Evolutionary conservation across 2,888 invertebrate genomes (phyloP), one percentile per base, ranked within the genome.

Genomic region (Iselma pallidipennis): DNA sequence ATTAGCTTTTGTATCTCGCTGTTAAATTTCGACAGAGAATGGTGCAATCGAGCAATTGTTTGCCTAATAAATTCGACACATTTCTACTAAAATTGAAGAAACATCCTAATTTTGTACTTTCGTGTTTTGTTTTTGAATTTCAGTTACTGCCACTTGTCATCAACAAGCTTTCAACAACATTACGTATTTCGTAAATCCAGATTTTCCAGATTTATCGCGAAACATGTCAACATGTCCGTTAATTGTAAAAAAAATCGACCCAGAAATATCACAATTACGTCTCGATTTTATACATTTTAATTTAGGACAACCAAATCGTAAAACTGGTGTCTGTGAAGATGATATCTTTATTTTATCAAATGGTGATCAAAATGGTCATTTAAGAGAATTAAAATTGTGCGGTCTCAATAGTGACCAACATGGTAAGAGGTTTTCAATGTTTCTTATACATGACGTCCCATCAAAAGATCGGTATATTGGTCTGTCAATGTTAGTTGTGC

Each of bases 391-490:
- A 66, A 86, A 84, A 12, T 71, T 94, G 9, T 94, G 94, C 75
- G 94, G 94, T 1, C 88, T 91, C 76, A 94, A 94, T 76, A 92
- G 90, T 74, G 92, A 92, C 12, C 94, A 94, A 72, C 94, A 94
- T 72, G 84, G 94, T 93, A 80, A 85, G 2, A 48, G n/a, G n/a
- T 45, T 10, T 7, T 9, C 12, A 14, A 14, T 16, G 19, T 48
- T 48, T 48, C 14, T 48, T n/a, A n/a, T n/a, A n/a, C n/a, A n/a
- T n/a, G n/a, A n/a, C n/a, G n/a, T n/a, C n/a, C n/a, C n/a, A n/a
- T n/a, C n/a, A n/a, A n/a, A n/a, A n/a, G n/a, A n/a, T n/a, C n/a
- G n/a, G n/a, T n/a, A n/a, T n/a, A n/a, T n/a, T n/a, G n/a, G n/a
- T n/a, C n/a, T n/a, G n/a, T n/a, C n/a, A n/a, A n/a, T n/a, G n/a